Conservation (phyloP, 2,797 vertebrate genomes). For the Chiloscyllium punctatum region DNA sequence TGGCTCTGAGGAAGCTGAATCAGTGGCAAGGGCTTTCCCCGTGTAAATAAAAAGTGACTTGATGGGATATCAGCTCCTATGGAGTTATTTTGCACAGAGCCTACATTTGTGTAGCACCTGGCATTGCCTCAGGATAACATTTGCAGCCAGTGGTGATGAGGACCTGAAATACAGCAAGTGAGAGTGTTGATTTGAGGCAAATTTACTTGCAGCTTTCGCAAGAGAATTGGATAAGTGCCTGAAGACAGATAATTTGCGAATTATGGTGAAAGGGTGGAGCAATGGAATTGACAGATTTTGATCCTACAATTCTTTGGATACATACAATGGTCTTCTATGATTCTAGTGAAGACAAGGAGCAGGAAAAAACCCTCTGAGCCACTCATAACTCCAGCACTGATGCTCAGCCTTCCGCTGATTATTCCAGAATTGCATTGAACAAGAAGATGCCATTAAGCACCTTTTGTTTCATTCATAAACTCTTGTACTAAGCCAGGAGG, state of each 20-base stretch:
- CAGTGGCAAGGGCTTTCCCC: too few relatives aligned
- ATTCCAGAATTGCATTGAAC: neutral
- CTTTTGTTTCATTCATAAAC: neutral
- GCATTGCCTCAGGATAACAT: neutral
- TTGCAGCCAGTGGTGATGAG: neutral
- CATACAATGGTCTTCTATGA: neutral
- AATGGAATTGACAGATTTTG: neutral
- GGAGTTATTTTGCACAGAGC: neutral
- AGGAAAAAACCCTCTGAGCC: neutral
- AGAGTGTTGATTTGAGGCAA: neutral
- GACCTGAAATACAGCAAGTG: too few relatives aligned
- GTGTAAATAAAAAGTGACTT: too few relatives aligned
- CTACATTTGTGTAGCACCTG: neutral
- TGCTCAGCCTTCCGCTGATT: neutral
- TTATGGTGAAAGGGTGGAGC: neutral
- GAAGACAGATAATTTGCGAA: neutral
- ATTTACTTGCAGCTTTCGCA: neutral
- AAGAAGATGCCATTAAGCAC: neutral
- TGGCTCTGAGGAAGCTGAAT: too few relatives aligned
- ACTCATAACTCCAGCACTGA: neutral
- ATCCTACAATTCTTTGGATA: too few relatives aligned
- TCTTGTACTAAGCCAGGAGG: neutral
- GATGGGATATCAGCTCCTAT: too few relatives aligned
- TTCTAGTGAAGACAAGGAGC: neutral
- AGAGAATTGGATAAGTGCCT: neutral